Percentiles rank a stretch among this genome's conserved stretches.
Evolutionary conservation across 2,797 vertebrate genomes (phyloP).

Genomic region (Rhadinocentrus ornatus): DNA sequence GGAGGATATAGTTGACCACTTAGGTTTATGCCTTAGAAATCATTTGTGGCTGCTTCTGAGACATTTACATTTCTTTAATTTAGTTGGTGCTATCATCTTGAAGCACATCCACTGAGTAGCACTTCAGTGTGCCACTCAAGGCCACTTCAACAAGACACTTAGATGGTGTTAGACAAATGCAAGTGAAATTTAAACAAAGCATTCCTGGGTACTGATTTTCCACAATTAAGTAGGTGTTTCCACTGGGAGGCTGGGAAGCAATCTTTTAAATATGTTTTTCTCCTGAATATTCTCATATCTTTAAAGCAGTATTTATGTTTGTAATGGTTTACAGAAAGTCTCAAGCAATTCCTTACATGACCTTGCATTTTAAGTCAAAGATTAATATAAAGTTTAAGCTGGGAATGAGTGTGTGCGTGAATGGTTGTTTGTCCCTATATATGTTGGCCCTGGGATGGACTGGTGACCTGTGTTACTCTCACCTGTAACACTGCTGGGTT

Average conservation of each 20-base stretch:
- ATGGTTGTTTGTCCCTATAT: no score
- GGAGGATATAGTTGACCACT: not conserved
- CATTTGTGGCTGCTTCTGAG: slow-evolving; percentile 1
- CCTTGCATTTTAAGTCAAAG: no score
- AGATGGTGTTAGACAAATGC: slow-evolving; percentile 18
- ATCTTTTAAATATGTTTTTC: not conserved
- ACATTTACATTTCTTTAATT: slow-evolving; percentile 41
- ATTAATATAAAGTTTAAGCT: no score
- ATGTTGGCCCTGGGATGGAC: no score
- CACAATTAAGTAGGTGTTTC: not conserved
- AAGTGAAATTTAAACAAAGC: slow-evolving; percentile 7
- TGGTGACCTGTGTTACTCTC: no score
- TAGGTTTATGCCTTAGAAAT: slow-evolving; percentile 7
- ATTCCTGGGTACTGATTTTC: not conserved
- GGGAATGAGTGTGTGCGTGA: no score
- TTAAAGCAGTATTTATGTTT: not conserved
- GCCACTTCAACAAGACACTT: not conserved
- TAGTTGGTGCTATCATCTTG: slow-evolving; percentile 21
- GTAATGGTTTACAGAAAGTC: no score
- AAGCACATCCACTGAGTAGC: not conserved
- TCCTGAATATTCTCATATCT: not conserved
- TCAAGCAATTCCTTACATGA: no score
- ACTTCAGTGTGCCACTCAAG: slow-evolving; percentile 19
- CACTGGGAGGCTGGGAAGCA: not conserved
- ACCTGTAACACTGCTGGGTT: no score